Conservation (phyloP, 2,113 vertebrate genomes). For the Pithys albifrons region DNA sequence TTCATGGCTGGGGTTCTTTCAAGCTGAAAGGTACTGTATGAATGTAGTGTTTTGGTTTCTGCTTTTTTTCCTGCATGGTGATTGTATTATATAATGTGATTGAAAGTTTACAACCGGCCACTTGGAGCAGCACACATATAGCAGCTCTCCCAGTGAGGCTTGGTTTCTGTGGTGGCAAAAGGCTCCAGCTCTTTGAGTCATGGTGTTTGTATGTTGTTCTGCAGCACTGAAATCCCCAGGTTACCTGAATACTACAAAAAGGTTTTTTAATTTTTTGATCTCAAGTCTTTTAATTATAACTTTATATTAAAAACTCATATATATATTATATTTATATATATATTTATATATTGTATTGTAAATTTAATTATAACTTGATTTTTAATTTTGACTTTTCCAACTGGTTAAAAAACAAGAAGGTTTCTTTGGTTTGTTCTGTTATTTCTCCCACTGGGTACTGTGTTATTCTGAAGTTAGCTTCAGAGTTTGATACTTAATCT, state of each 20-base stretch:
- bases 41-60: constrained; percentile 26
- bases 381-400: background rate
- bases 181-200: constrained; percentile 14
- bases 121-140: background rate
- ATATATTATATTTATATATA: background rate
- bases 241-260: background rate
- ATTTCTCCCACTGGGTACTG: background rate
- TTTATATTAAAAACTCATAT: background rate
- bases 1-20: constrained; percentile 15
- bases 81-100: constrained; percentile 6
- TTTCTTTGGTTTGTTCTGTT: background rate
- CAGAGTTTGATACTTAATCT: background rate
- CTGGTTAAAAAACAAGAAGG: background rate
- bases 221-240: background rate
- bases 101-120: background rate
- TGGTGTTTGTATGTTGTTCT: background rate
- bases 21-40: background rate
- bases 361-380: background rate
- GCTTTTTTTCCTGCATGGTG: background rate
- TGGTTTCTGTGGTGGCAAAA: background rate
- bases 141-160: background rate
- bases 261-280: background rate
- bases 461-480: background rate
- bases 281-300: background rate
- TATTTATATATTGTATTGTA: background rate